A percentile compares a stretch with the other conserved stretches of the same genome.
phyloP scores from a whole-genome alignment of 2,797 vertebrate species.

The Poecilia gillii region DNA sequence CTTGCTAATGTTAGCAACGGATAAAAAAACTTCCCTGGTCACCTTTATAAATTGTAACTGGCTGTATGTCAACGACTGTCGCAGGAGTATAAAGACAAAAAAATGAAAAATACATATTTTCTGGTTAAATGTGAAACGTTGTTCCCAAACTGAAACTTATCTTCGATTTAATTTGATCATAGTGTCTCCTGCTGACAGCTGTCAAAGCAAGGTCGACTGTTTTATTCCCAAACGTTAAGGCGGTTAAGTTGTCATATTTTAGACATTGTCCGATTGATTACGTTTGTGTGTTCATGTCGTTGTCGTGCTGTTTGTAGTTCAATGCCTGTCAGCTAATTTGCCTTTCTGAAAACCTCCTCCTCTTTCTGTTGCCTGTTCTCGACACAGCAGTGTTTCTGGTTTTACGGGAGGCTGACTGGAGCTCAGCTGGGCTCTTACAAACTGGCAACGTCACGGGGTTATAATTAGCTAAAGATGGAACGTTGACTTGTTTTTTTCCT shows the following conservation, averaged over 20 bases:
- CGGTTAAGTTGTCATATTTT: constrained; percentile 4
- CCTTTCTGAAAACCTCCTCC: constrained; percentile 45
- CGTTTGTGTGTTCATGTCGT: not conserved
- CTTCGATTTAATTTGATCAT: constrained; percentile 14
- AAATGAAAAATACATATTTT: not conserved
- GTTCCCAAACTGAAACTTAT: not conserved
- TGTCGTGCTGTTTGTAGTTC: not conserved
- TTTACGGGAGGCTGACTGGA: constrained; percentile 54
- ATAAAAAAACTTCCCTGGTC: constrained; percentile 56
- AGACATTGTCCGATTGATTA: not conserved
- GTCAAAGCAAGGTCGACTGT: constrained; percentile 77
- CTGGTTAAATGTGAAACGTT: not conserved
- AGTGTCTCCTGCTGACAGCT: constrained; percentile 70
- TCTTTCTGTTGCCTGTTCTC: constrained; percentile 32
- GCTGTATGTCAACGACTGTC: not conserved
- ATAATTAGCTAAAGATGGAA: constrained; percentile 80
- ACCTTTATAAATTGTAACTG: constrained; percentile 37
- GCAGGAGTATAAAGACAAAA: not conserved
- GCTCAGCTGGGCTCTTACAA: constrained; percentile 74
- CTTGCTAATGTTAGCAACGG: constrained; percentile 66
- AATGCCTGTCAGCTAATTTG: constrained; percentile 45
- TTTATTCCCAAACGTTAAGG: constrained; percentile 28
- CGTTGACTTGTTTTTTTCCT: constrained; percentile 53
- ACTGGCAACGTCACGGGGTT: constrained; percentile 81
- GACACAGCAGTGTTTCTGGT: constrained; percentile 53